Percentiles rank a stretch among this genome's conserved stretches.
Evolutionary conservation across 2,113 vertebrate species (phyloP).

Genomic region (Butorides virescens): DNA sequence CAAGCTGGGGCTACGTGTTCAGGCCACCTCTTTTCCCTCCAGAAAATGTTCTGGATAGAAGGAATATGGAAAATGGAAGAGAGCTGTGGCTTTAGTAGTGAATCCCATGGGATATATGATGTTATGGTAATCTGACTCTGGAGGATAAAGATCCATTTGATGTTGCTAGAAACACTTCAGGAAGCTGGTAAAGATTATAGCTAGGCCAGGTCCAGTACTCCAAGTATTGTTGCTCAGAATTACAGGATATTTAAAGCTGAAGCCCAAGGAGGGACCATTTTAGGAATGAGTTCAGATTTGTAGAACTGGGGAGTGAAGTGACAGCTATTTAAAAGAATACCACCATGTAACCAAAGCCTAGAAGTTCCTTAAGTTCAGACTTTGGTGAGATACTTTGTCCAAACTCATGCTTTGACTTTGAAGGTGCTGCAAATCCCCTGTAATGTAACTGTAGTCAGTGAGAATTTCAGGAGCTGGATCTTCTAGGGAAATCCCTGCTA

Average conservation of each 20-base stretch:
- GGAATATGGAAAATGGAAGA: background rate
- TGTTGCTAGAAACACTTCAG: background rate
- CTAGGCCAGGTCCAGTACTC: background rate
- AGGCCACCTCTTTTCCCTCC: background rate
- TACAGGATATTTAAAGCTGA: background rate
- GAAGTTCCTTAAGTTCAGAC: background rate
- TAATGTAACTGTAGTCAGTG: background rate
- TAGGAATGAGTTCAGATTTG: background rate
- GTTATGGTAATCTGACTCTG: background rate
- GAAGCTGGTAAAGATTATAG: background rate
- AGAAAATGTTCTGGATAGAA: background rate
- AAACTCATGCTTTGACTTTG: background rate
- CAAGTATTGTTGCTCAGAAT: background rate
- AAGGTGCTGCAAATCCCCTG: background rate
- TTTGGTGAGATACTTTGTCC: background rate
- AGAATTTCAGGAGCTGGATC: background rate
- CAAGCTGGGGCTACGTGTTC: background rate
- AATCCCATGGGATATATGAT: background rate
- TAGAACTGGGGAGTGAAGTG: background rate
- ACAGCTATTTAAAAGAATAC: background rate
- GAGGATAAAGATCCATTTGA: background rate
- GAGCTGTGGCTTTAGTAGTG: background rate
- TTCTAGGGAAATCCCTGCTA: background rate
- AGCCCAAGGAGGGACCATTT: background rate
- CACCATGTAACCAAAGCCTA: background rate